Evolutionary conservation across 2,113 vertebrate genomes (phyloP).

Genomic region (Planiliza haematocheilus): DNA sequence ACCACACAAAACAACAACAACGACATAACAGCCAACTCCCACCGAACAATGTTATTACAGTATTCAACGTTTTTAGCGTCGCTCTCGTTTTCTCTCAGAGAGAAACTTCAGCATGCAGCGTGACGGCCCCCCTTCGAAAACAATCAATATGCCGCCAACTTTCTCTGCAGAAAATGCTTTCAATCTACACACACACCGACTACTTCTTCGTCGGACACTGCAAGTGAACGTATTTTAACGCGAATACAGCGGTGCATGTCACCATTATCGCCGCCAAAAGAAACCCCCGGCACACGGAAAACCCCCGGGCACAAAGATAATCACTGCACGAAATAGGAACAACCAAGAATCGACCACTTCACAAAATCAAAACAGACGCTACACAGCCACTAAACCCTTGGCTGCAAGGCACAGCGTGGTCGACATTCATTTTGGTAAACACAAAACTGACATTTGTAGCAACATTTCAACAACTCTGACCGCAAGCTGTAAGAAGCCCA

Average conservation of each 20-base stretch:
- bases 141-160: constrained; percentile 80
- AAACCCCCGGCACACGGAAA: background rate
- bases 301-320: constrained; percentile 44
- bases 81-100: background rate
- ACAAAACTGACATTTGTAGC: constrained; percentile 11
- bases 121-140: constrained; percentile 36
- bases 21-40: background rate
- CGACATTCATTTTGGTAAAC: constrained; percentile 1
- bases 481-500: constrained; percentile 14
- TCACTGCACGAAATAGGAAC: constrained; percentile 48
- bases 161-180: constrained; percentile 65
- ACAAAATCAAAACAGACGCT: constrained; percentile 68
- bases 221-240: background rate
- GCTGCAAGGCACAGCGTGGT: constrained; percentile 17
- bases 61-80: background rate
- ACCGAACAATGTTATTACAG: background rate
- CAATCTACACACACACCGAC: background rate
- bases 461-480: constrained; percentile 34
- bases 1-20: constrained; percentile 15
- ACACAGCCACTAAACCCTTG: constrained; percentile 26
- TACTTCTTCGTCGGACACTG: constrained; percentile 9
- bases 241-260: background rate
- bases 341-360: constrained; percentile 44
- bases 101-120: constrained; percentile 55
- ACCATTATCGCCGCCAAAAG: background rate